Evolutionary conservation across 2,888 invertebrate species (phyloP).

Genomic region (Spodoptera picta): DNA sequence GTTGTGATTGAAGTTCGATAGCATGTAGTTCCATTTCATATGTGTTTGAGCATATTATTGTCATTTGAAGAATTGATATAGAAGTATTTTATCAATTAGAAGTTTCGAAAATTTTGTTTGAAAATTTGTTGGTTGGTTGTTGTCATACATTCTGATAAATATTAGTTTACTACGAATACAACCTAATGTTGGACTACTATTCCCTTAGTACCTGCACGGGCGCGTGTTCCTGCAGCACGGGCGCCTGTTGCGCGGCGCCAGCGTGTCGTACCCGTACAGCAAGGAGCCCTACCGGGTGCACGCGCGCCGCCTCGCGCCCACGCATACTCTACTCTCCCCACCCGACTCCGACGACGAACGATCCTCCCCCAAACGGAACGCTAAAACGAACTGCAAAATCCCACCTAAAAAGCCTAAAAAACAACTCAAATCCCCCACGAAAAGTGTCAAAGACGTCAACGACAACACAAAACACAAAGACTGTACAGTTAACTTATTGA

Average conservation of each 20-base stretch:
- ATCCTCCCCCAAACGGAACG: slow-evolving; percentile 73
- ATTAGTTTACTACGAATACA: too few species aligned
- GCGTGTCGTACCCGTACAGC: slow-evolving; percentile 87
- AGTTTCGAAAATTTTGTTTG: too few species aligned
- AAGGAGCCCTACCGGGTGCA: slow-evolving; percentile 84
- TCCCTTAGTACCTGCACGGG: slow-evolving; percentile 92
- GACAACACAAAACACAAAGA: slow-evolving; percentile 81
- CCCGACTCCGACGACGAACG: slow-evolving; percentile 79
- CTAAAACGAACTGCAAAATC: slow-evolving; percentile 67
- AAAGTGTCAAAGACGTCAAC: slow-evolving; percentile 79
- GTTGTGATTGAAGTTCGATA: too few species aligned
- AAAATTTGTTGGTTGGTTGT: too few species aligned
- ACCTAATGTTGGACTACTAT: slow-evolving; percentile 10
- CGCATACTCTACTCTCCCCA: slow-evolving; percentile 72
- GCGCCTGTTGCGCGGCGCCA: slow-evolving; percentile 89
- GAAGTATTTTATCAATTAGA: too few species aligned
- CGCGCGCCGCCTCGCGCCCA: slow-evolving; percentile 75
- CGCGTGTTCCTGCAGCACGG: slow-evolving; percentile 92
- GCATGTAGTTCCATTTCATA: too few species aligned
- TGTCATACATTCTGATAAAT: too few species aligned
- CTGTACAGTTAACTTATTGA: slow-evolving; percentile 62
- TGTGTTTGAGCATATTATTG: too few species aligned
- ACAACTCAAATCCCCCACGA: slow-evolving; percentile 81
- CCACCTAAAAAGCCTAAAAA: slow-evolving; percentile 77
- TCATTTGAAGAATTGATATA: too few species aligned